Conservation (phyloP, 1,140 invertebrate species). For the Caenorhabditis brenneri region DNA sequence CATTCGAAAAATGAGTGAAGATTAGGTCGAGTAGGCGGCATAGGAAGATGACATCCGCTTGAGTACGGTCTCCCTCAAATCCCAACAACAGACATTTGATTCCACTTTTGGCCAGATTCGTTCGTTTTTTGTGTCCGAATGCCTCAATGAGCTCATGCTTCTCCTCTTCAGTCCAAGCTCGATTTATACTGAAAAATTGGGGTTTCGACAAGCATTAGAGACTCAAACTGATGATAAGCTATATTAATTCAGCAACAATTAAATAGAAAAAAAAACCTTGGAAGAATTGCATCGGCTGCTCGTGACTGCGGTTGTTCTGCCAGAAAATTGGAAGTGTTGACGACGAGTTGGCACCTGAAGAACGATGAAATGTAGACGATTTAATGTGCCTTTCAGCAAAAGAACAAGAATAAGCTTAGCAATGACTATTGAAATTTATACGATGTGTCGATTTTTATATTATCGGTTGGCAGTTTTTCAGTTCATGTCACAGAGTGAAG, state of each 20-base stretch:
- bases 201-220: not conserved
- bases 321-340: not conserved
- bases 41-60: not conserved
- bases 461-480: too few relatives aligned
- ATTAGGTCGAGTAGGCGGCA: constrained; percentile 10
- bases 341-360: not conserved
- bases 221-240: too few relatives aligned
- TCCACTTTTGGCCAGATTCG: constrained; percentile 16
- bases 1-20: not conserved
- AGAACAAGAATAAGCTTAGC: too few relatives aligned
- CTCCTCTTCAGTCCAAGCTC: not conserved
- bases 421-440: too few relatives aligned
- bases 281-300: not conserved
- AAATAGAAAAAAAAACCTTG: not conserved
- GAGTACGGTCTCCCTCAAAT: constrained; percentile 2
- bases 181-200: not conserved
- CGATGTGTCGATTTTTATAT: too few relatives aligned
- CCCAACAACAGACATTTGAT: not conserved
- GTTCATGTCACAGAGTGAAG: too few relatives aligned
- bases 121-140: constrained; percentile 8
- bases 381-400: too few relatives aligned
- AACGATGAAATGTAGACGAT: too few relatives aligned
- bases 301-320: not conserved
- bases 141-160: constrained; percentile 11
- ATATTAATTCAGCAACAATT: too few relatives aligned